These are phyloP conservation scores for Danionella cerebrum DNA, from an alignment of 2,113 vertebrate genomes.

Conservation along the genomic window DNA sequence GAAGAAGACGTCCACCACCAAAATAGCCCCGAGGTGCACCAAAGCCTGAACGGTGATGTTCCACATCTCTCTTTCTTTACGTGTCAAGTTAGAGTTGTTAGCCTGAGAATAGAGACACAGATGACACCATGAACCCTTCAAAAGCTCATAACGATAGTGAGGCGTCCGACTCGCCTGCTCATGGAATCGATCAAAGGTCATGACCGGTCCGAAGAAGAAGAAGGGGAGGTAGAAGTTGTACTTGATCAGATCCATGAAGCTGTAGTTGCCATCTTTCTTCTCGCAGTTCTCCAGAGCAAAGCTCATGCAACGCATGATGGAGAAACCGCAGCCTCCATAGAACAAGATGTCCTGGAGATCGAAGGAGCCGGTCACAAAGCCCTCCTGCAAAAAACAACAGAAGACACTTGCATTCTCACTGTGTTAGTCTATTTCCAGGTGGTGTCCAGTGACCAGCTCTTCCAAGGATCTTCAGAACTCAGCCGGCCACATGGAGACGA, in stretches of 20 bases:
- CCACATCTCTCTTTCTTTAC: constrained; percentile 82
- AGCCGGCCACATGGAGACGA: too few relatives aligned
- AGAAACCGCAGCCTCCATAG: constrained; percentile 85
- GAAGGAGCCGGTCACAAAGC: constrained; percentile 80
- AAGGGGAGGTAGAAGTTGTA: constrained; percentile 99
- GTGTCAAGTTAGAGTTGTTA: constrained; percentile 66
- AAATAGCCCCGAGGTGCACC: constrained; percentile 67
- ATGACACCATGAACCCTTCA: too few relatives aligned
- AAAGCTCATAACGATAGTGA: not conserved
- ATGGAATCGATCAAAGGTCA: constrained; percentile 89
- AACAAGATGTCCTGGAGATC: constrained; percentile 90
- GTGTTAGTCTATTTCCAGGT: too few relatives aligned
- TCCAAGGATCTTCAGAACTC: too few relatives aligned
- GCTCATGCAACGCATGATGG: constrained; percentile 91
- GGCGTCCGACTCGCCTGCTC: constrained; percentile 68
- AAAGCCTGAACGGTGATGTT: constrained; percentile 74
- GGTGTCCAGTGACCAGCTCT: too few relatives aligned
- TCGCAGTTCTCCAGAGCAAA: constrained; percentile 85
- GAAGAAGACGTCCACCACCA: constrained; percentile 84
- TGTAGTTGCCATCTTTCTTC: constrained; percentile 76
- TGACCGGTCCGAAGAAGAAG: constrained; percentile 96
- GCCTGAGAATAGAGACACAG: constrained; percentile 71
- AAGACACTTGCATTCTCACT: too few relatives aligned
- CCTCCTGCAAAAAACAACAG: constrained; percentile 39
- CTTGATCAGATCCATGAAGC: constrained; percentile 81